Evolutionary conservation across 37 sponge, comb jelly and placozoan species (phyloP).

Genomic region (Ianthella basta): DNA sequence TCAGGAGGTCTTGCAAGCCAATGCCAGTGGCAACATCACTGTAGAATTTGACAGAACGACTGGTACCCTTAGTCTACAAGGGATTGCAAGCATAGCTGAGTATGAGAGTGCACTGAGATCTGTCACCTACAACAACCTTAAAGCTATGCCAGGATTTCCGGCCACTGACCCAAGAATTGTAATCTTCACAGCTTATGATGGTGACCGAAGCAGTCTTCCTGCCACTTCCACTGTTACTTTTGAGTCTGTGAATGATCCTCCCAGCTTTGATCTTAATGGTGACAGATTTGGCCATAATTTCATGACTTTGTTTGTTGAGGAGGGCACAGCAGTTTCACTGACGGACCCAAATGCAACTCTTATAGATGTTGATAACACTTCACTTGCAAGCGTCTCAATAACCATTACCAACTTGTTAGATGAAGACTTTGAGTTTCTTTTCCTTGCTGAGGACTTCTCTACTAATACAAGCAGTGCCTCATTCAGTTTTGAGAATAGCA

Average conservation of each 20-base stretch:
- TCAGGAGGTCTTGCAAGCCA: slow-evolving; percentile 59
- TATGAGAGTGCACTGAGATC: slow-evolving; percentile 66
- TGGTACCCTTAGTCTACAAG: slow-evolving; percentile 56
- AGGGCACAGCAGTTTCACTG: slow-evolving; percentile 58
- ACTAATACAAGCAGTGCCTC: slow-evolving; percentile 19
- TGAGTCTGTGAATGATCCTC: slow-evolving; percentile 87
- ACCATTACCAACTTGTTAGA: slow-evolving; percentile 66
- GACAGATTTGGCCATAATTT: slow-evolving; percentile 36
- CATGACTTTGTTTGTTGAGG: slow-evolving; percentile 66
- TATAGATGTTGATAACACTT: slow-evolving; percentile 76
- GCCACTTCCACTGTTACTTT: slow-evolving; percentile 61
- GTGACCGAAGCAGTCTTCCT: slow-evolving; percentile 46
- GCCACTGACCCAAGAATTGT: slow-evolving; percentile 61
- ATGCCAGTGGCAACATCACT: slow-evolving; percentile 39
- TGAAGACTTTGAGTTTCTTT: slow-evolving; percentile 50
- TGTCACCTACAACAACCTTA: slow-evolving; percentile 69
- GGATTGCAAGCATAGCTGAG: slow-evolving; percentile 55
- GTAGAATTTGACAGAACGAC: slow-evolving; percentile 35
- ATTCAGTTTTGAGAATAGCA: background rate
- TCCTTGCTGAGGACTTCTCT: slow-evolving; percentile 17
- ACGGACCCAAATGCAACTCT: slow-evolving; percentile 49
- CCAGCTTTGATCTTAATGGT: slow-evolving; percentile 88
- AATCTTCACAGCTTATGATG: slow-evolving; percentile 67
- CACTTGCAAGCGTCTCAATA: slow-evolving; percentile 52
- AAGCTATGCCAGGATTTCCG: slow-evolving; percentile 76